Base-by-base conservation (phyloP, 2,888 invertebrate genomes). In the Buathra laborator region DNA sequence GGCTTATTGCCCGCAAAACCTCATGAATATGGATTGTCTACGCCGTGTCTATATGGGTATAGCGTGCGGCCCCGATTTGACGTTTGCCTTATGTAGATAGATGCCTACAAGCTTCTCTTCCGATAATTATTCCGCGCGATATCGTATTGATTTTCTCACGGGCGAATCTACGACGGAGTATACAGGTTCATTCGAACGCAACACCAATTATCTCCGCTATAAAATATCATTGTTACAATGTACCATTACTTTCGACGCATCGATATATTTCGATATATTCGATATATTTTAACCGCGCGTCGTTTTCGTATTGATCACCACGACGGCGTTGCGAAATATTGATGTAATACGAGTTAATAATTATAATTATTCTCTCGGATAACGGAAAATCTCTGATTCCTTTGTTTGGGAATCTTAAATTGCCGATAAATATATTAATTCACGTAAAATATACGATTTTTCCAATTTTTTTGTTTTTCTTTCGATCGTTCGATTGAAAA, bases 1-100 rank as follows among this genome's bases (percentile, higher is more conserved):
- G 89, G 88, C 85, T 91, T 90, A 90, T 90, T 90, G 86, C 88
- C 81, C 78, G 84, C 86, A 37, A 84, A 87, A 66, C 74, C 86
- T 91, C 91, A 90, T 92, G 91, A 91, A 92, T 91, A 92, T 91
- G 91, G 87, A 91, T 89, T 62, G 64, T 71, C 80, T 68, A 51
- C 83, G 37, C 66, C 78, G 76, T 81, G 83, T 84, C 83, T 62
- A 81, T 81, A 76, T 62, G 75, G 68, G 79, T 83, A 78, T 79
- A 81, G 74, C 79, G 82, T 85, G 77, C 76, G 84, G 72, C 81
- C 79, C 59, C 81, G 76, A 80, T 85, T 85, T 77, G 62, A 85
- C 80, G 83, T 80, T 85, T 44, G 68, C 80, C 72, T 76, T 80
- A 68, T 59, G 71, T 70, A 32, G 59, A 74, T 81, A 75, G 72